Base-by-base conservation (phyloP, 2,888 invertebrate species). In the Halocaridina rubra region DNA sequence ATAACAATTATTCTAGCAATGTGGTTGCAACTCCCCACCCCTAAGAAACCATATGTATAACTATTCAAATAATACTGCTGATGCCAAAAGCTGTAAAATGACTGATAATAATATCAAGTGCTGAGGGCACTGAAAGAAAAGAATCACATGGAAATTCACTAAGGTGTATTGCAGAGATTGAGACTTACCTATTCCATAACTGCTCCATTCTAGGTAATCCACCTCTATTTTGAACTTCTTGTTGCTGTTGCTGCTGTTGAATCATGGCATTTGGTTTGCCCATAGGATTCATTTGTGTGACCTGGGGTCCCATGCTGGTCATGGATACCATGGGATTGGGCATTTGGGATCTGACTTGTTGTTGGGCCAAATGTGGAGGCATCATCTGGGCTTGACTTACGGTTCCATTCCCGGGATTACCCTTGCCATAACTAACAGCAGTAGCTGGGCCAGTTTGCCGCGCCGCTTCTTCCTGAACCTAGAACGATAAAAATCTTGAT, bases 401-500 rank as follows among this genome's bases (percentile, higher is more conserved):
- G 88, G 90, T 81, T 53, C 95, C 94, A 64, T 72, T 75, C 30
- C 72, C 67, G 19, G 87, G 85, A 80, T 93, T 92, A 7, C 93
- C 93, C 91, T 96, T 96, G 88, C 96, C 96, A 88, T 95, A 96
- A 76, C 93, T 93, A 10, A 92, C 93, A 29, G 91, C 91, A 32
- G 91, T 91, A 89, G 95, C 95, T 46, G 96, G 95, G 71, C 94
- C 95, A 90, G 96, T 96, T 90, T 97, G 97, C 67, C 97, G 93
- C 8, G 97, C 97, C 76, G 97, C 97, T 90, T 97, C 97, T 90
- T 97, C 97, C 91, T 97, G 97, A 3, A 97, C 95, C 92, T 94
- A 90, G n/a, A 24, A 77, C 24, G 57, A 61, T 1, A 39, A 22
- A 33, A 61, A 59, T 1, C 0, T 16, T 59, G 77, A n/a, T 29